Evolutionary conservation across 2,113 vertebrate genomes (phyloP).

Genomic region (Nipponia nippon): DNA sequence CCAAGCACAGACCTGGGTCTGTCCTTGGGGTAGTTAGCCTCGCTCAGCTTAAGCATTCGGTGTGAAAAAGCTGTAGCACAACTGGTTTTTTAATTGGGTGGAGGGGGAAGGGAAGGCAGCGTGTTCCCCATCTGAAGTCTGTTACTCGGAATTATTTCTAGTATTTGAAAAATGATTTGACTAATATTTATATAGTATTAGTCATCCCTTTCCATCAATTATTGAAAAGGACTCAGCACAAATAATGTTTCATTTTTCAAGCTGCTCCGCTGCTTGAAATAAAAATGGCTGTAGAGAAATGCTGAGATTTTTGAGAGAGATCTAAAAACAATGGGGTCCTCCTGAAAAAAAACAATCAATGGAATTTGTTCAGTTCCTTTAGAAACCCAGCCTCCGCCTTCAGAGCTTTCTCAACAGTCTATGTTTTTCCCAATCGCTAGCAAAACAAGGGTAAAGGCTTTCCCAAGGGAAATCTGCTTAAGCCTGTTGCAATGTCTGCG

Average conservation of each 20-base stretch:
- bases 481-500: constrained; percentile 31
- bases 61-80: not conserved
- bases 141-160: not conserved
- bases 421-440: not conserved
- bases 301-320: not conserved
- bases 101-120: not conserved
- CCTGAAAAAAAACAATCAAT: not conserved
- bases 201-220: not conserved
- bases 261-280: not conserved
- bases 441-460: constrained; percentile 52
- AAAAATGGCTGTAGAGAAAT: not conserved
- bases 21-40: not conserved
- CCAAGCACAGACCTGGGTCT: not conserved
- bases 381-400: not conserved
- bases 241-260: not conserved
- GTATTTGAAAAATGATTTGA: not conserved
- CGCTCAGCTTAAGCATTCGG: not conserved
- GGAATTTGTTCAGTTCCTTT: constrained; percentile 1
- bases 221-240: not conserved
- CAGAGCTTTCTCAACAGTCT: constrained; percentile 13
- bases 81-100: not conserved
- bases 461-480: constrained; percentile 56
- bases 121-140: not conserved
- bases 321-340: not conserved
- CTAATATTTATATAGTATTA: not conserved